Evolutionary conservation across 1,140 invertebrate genomes (phyloP).

Genomic region (Drosophila sp.): DNA sequence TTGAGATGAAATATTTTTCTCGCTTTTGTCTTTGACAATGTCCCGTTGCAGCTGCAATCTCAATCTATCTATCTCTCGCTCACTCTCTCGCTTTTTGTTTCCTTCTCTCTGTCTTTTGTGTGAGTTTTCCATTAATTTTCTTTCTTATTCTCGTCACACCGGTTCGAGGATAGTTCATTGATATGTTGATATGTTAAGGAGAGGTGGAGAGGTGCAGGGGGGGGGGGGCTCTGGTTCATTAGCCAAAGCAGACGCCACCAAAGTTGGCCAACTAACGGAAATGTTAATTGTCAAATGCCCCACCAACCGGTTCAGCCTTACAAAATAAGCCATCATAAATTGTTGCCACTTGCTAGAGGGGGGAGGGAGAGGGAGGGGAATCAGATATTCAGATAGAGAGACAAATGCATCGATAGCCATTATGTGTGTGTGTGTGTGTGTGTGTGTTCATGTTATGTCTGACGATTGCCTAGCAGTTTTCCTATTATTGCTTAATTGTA

Average conservation of each 20-base stretch:
- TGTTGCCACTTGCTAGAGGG: constrained; percentile 28
- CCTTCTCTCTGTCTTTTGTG: constrained; percentile 5
- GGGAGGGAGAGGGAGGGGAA: constrained; percentile 61
- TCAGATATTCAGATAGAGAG: constrained; percentile 29
- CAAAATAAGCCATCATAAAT: constrained; percentile 80
- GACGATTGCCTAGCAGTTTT: constrained; percentile 73
- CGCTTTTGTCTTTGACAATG: constrained; percentile 44
- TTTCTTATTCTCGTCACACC: constrained; percentile 60
- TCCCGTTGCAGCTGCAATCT: constrained; percentile 15
- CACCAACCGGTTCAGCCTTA: constrained; percentile 67
- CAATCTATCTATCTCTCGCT: constrained; percentile 12
- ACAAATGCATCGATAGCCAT: constrained; percentile 34
- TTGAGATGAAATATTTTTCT: constrained; percentile 58
- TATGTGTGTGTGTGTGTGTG: constrained; percentile 25
- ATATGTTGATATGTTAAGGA: constrained; percentile 30
- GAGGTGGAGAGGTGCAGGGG: no score
- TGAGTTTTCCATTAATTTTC: constrained; percentile 32
- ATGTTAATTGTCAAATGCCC: constrained; percentile 76
- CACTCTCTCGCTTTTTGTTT: neutral
- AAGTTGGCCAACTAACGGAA: constrained; percentile 81
- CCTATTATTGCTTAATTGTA: constrained; percentile 78
- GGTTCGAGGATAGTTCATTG: constrained; percentile 60
- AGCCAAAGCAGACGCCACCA: constrained; percentile 79
- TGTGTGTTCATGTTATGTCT: constrained; percentile 10
- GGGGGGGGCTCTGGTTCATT: constrained; percentile 55